Evolutionary conservation across 1,140 invertebrate genomes (phyloP), one percentile per base, ranked within the genome.

Genomic region (Zaprionus ornatus): DNA sequence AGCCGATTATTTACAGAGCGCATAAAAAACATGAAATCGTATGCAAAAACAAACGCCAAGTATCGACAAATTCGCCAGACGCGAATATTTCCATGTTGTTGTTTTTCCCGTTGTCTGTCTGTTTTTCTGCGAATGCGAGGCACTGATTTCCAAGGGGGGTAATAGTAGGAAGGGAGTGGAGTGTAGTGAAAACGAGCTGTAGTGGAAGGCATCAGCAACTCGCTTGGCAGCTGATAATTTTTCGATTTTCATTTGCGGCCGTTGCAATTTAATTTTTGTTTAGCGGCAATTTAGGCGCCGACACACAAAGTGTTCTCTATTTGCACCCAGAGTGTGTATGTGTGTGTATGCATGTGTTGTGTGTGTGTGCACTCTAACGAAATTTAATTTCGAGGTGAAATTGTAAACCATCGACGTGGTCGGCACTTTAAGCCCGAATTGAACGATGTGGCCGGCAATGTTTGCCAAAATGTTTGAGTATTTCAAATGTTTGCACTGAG

Each of bases 341-440:
- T 17, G 65, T 25, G 32, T 60, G n/a, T 17, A 50, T 42, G 40
- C 21, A 3, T 55, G 6, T 55, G 42, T 62, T 17, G 59, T 42
- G 40, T 29, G 6, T 55, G 6, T 55, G 42, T 62, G 40, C 35
- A 19, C 56, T 54, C 71, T 61, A 60, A 69, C 35, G 66, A 80
- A 86, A 86, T 86, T 87, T 74, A 86, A 86, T 86, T 87, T 82
- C 67, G 82, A 86, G 83, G 71, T 82, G 50, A 79, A 87, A 80
- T 72, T 82, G 82, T 86, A 82, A 87, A 74, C 74, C 72, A 60
- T 40, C 25, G 52, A 40, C 54, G 45, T 45, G 61, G 71, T 59
- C 45, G 52, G 62, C 80, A 73, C 79, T 86, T 87, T 70, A 86
- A 86, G 76, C 83, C 55, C 19, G 54, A 70, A 19, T 37, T 42